Conservation (phyloP, 2,797 vertebrate species). For the Enteromius radiatus region DNA sequence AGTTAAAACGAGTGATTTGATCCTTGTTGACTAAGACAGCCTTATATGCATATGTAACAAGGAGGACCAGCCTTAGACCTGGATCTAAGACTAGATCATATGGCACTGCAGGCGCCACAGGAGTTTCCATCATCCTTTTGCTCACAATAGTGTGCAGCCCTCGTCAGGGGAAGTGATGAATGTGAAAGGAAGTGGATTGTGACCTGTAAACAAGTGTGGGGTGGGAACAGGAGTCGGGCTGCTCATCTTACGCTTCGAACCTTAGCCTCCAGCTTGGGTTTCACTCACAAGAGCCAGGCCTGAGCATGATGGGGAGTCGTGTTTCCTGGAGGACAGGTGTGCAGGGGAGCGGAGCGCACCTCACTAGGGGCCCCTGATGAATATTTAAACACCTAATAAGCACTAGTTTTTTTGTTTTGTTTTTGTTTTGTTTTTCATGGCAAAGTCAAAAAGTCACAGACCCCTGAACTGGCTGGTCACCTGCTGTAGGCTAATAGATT, state of each 20-base stretch:
- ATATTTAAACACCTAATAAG: slow-evolving; percentile 66
- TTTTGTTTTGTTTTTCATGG: slow-evolving; percentile 50
- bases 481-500: slow-evolving; percentile 17
- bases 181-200: slow-evolving; percentile 73
- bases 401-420: neutral
- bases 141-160: slow-evolving; percentile 21
- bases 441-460: slow-evolving; percentile 45
- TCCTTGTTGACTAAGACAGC: slow-evolving; percentile 5
- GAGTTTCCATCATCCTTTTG: slow-evolving; percentile 31
- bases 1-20: neutral
- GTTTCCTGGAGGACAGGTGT: slow-evolving; percentile 74
- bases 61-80: neutral
- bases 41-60: slow-evolving; percentile 13
- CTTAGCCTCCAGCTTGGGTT: slow-evolving; percentile 57
- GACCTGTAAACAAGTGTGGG: slow-evolving; percentile 71
- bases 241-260: slow-evolving; percentile 57
- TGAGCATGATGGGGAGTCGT: slow-evolving; percentile 58
- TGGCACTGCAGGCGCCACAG: neutral
- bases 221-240: slow-evolving; percentile 51
- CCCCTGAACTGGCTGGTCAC: slow-evolving; percentile 31
- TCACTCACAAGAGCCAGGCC: slow-evolving; percentile 30
- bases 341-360: slow-evolving; percentile 60
- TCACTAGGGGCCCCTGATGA: slow-evolving; percentile 62
- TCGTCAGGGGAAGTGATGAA: slow-evolving; percentile 66
- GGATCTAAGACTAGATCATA: slow-evolving; percentile 13